Evolutionary conservation across 2,113 vertebrate genomes (phyloP).

Genomic region (Lonchura striata): DNA sequence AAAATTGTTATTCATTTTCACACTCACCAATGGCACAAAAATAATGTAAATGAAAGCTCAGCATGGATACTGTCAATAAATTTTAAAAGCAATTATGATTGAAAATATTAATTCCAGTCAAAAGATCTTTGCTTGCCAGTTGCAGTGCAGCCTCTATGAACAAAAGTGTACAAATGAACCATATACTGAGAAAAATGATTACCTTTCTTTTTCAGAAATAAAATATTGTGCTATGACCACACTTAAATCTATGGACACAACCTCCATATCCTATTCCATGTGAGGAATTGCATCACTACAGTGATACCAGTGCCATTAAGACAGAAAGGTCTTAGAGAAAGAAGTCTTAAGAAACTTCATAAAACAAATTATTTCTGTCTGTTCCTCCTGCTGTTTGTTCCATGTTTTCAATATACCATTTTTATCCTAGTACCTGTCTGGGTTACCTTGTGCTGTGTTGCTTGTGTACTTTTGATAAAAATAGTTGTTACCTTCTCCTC

Average conservation of each 20-base stretch:
- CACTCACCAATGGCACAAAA: not conserved
- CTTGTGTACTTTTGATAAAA: not conserved
- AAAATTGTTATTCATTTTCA: not conserved
- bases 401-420: not conserved
- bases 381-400: not conserved
- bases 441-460: not conserved
- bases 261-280: not conserved
- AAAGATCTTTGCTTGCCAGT: accelerated
- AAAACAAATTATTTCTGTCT: not conserved
- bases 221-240: not conserved
- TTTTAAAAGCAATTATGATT: not conserved
- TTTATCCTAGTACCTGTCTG: not conserved
- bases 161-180: not conserved
- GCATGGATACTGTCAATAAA: not conserved
- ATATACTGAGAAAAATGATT: not conserved
- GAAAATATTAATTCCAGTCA: not conserved
- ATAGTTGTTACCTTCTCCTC: not conserved
- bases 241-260: not conserved
- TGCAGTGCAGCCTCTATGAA: not conserved
- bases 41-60: not conserved
- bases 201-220: not conserved
- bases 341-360: not conserved
- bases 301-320: not conserved
- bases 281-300: not conserved
- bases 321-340: not conserved